Evolutionary conservation across 1,140 invertebrate genomes (phyloP).

Genomic region (Drosophila teissieri): DNA sequence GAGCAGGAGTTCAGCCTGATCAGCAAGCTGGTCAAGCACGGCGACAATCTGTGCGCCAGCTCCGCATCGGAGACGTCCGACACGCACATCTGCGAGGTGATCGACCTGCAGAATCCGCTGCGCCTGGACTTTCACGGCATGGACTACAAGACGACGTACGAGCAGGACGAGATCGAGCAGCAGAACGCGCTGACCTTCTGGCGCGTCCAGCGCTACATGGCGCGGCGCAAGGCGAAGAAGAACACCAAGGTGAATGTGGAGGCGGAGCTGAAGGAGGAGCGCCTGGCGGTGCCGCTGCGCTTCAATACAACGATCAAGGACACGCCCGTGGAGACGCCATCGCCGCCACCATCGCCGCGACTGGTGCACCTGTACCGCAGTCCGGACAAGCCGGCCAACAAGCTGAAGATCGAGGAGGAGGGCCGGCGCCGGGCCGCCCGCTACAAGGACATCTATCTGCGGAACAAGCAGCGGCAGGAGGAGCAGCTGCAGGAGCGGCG

Average conservation of each 20-base stretch:
- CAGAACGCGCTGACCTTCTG: constrained; percentile 73
- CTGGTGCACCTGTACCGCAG: constrained; percentile 64
- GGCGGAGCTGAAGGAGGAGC: constrained; percentile 55
- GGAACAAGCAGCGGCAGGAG: constrained; percentile 43
- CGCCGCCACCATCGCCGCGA: constrained; percentile 5
- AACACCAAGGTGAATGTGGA: constrained; percentile 57
- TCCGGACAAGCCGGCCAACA: constrained; percentile 61
- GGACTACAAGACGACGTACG: constrained; percentile 76
- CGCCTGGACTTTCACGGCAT: constrained; percentile 78
- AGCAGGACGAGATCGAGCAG: constrained; percentile 74
- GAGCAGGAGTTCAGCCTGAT: constrained; percentile 59
- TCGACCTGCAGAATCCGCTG: constrained; percentile 78
- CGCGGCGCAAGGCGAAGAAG: constrained; percentile 48
- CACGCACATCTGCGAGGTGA: constrained; percentile 72
- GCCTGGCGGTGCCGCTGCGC: constrained; percentile 46
- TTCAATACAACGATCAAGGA: constrained; percentile 58
- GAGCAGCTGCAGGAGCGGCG: constrained; percentile 17
- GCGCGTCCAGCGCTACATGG: constrained; percentile 65
- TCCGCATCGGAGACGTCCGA: constrained; percentile 62
- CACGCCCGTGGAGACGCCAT: background rate
- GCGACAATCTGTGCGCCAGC: constrained; percentile 70
- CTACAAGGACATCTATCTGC: constrained; percentile 72
- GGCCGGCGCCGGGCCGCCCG: constrained; percentile 49
- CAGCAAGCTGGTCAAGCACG: constrained; percentile 69
- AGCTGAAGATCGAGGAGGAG: constrained; percentile 57